A percentile compares a stretch with the other conserved stretches of the same genome.
phyloP scores from a whole-genome alignment of 2,888 invertebrate species.

The Frankliniella intonsa region DNA sequence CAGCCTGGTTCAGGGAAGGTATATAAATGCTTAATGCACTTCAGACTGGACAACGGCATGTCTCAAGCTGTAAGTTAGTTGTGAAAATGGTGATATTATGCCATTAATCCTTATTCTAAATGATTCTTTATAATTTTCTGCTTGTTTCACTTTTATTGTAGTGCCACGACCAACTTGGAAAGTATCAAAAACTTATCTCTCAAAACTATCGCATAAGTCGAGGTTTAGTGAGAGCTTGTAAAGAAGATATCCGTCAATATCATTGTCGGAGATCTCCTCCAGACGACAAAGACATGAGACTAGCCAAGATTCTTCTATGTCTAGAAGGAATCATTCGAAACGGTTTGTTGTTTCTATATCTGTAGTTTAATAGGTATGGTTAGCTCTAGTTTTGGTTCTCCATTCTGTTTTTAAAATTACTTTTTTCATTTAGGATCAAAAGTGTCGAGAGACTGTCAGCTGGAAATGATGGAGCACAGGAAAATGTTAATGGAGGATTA shows the following conservation, averaged over 20 bases:
- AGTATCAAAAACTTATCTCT: conserved; percentile 81
- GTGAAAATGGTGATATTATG: not conserved
- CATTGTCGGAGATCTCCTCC: conserved; percentile 79
- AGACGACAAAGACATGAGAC: conserved; percentile 74
- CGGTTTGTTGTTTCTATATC: conserved; percentile 43
- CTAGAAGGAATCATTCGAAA: conserved; percentile 75
- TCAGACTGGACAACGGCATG: conserved; percentile 68
- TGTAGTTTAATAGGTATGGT: conserved; percentile 29
- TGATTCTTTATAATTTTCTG: conserved; percentile 27
- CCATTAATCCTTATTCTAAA: conserved; percentile 24
- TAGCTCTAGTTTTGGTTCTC: not conserved
- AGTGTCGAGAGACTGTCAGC: conserved; percentile 71
- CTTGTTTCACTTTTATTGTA: conserved; percentile 31
- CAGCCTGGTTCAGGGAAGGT: conserved; percentile 73
- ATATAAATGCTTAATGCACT: conserved; percentile 82
- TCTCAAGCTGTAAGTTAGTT: conserved; percentile 45
- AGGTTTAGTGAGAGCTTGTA: conserved; percentile 82
- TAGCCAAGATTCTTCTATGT: conserved; percentile 88
- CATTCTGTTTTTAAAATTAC: conserved; percentile 4
- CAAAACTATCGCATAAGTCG: conserved; percentile 87
- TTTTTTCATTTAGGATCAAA: conserved; percentile 47
- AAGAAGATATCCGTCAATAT: conserved; percentile 79
- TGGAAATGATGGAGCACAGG: conserved; percentile 87
- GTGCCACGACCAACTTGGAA: conserved; percentile 78
- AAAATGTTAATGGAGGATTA: conserved; percentile 90